Evolutionary conservation across 2,113 vertebrate species (phyloP).

Genomic region (Acinonyx jubatus): DNA sequence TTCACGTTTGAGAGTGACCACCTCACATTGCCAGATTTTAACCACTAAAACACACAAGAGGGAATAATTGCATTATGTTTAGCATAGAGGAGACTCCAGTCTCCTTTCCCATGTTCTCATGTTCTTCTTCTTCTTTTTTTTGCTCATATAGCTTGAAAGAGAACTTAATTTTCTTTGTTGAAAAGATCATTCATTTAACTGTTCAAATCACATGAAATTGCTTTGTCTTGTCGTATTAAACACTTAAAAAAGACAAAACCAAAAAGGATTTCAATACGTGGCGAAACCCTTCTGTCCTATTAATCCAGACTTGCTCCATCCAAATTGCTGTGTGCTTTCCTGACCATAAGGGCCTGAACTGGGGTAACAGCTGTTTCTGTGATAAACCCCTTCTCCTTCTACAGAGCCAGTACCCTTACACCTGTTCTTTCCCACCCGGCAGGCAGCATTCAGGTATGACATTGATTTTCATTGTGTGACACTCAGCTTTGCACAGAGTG

Average conservation of each 20-base stretch:
- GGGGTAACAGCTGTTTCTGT: neutral
- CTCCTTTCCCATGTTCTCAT: neutral
- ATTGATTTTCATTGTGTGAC: neutral
- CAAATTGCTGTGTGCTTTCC: neutral
- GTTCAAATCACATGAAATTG: neutral
- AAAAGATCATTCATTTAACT: neutral
- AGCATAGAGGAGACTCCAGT: neutral
- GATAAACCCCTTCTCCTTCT: neutral
- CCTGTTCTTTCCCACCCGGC: neutral
- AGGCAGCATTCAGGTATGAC: neutral
- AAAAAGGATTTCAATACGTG: neutral
- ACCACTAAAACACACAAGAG: neutral
- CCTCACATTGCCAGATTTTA: slow-evolving; percentile 33
- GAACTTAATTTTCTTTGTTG: slow-evolving; percentile 19
- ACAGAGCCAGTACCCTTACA: neutral
- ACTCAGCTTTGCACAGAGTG: neutral
- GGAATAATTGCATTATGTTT: neutral
- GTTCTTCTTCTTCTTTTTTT: neutral
- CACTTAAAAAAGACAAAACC: neutral
- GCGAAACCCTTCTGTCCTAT: neutral
- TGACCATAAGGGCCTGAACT: neutral
- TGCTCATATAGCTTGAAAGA: neutral
- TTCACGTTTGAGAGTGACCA: neutral
- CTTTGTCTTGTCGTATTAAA: neutral
- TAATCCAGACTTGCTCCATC: neutral